Conservation (phyloP, 1,140 invertebrate species). For the Scaptomyza graminum region DNA sequence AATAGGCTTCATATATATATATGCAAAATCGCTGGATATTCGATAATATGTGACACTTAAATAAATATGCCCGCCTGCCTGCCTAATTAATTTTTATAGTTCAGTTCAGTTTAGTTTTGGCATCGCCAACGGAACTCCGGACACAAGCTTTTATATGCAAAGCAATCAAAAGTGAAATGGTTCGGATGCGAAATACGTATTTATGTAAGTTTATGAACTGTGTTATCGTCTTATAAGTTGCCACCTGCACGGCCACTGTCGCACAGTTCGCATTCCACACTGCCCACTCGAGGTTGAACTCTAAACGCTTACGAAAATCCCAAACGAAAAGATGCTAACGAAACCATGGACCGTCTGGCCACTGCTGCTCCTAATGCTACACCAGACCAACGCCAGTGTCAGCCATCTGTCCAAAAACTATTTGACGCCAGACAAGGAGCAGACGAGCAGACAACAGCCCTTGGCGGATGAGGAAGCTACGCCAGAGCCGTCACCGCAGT, state of each 20-base stretch:
- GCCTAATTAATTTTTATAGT: slow-evolving; percentile 69
- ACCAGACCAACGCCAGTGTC: slow-evolving; percentile 58
- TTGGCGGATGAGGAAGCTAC: slow-evolving; percentile 12
- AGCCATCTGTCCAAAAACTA: slow-evolving; percentile 58
- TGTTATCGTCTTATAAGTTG: slow-evolving; percentile 63
- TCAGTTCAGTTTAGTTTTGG: slow-evolving; percentile 41
- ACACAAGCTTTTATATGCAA: slow-evolving; percentile 62
- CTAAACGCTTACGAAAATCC: slow-evolving; percentile 3
- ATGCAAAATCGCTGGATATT: slow-evolving; percentile 9
- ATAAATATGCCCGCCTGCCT: slow-evolving; percentile 42
- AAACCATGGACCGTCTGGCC: slow-evolving; percentile 18
- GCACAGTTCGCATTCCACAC: slow-evolving; percentile 51
- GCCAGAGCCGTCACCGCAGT: neutral
- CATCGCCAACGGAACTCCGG: slow-evolving; percentile 32
- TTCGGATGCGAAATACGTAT: slow-evolving; percentile 9
- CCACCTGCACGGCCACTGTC: slow-evolving; percentile 20
- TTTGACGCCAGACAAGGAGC: slow-evolving; percentile 19
- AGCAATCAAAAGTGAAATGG: slow-evolving; percentile 72
- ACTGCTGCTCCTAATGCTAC: slow-evolving; percentile 46
- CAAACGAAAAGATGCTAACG: slow-evolving; percentile 6
- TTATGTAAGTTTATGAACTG: slow-evolving; percentile 47
- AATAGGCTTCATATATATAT: neutral
- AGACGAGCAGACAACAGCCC: neutral
- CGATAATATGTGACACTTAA: slow-evolving; percentile 16
- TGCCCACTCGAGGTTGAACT: slow-evolving; percentile 35